Base-by-base conservation (phyloP, 2,113 vertebrate species). In the Sporophila hypoxantha region DNA sequence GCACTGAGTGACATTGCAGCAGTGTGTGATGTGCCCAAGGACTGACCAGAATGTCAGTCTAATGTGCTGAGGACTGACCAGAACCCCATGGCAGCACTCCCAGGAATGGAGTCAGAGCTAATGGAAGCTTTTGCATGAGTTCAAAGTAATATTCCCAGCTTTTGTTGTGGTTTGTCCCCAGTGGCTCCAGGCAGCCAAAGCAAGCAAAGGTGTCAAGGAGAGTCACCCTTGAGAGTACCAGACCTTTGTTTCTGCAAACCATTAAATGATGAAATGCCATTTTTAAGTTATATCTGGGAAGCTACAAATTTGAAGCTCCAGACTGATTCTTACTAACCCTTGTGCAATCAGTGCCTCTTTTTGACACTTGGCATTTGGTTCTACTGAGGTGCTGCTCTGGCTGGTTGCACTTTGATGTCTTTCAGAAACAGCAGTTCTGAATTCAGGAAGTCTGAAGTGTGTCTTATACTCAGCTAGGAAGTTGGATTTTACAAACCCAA, bases 341-440 rank as follows among this genome's bases (percentile, higher is more conserved):
- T 3, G 1, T 41, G 14, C 14, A 59, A 59, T 56, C 59, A 47
- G 32, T 75, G 32, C 62, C 17, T 17, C 18, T 65, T 73, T 82
- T 44, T 50, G 16, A 42, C 39, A 4, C 39, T 65, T 56, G 26
- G 17, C 3, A 8, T 29, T 71, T 0, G 0, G 15, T 26, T 62
- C 39, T 67, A 46, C 39, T 20, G 29, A 11, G 44, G 19, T 42
- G 32, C 49, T 32, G 22, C 36, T 61, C 37, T 13, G 19, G 4
- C 64, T 71, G 66, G 41, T 36, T 77, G 39, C 50, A 4, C 37
- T 81, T 89, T 44, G 14, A 5, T 9, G 8, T 41, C 42, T 39
- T 61, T 71, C 82, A 65, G 62, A 37, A 88, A 9, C 8, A 56
- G 34, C 68, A 64, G 49, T 61, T 71, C 47, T 25, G 20, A 21